Base-by-base conservation (phyloP, 2,113 vertebrate species). In the Orycteropus afer region DNA sequence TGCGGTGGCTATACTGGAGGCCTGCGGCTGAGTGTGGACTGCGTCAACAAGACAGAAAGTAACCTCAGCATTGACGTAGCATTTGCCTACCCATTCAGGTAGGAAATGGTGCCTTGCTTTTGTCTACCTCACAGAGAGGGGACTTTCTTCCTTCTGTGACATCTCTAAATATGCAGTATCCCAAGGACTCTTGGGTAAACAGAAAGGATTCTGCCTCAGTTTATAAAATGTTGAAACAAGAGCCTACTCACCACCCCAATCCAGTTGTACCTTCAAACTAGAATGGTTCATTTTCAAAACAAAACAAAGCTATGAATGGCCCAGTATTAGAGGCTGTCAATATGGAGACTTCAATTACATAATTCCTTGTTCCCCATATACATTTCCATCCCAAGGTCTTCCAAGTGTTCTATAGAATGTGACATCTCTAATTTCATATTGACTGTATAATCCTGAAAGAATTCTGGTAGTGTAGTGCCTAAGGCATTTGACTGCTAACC, bases 71-170 rank as follows among this genome's bases (percentile, higher is more conserved):
- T 99, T 73, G 99, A 98, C 97, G 99, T 99, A 47, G 98, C 98
- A 73, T 99, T 99, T 92, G 98, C 98, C 94, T 99, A 99, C 97
- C 99, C 99, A 3, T 99, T 99, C 99, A 99, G 99, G 99, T 99
- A 98, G 98, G 97, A 3, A 3, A 0, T 11, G 42, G 14, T 5
- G 22, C 12, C 8, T 82, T 4, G 2, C 40, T 81, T 61, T 1
- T 5, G 1, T 13, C 34, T 1, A 10, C 34, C 23, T 37, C 10
- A 51, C 23, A n/a, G 9, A 32, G 18, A 67, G 8, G 5, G 1
- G 4, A 15, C 3, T 67, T 42, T 47, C 49, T 90, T 89, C 27
- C 63, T 57, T 90, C 22, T 55, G 8, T 53, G n/a, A 9, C 49
- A 91, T 90, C 55, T 88, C 4, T 18, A 20, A 57, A 53, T 57